Percentiles rank a stretch among this genome's conserved stretches.
Conservation (phyloP, 2,888 invertebrate genomes). For the Serrognathus titanus region DNA sequence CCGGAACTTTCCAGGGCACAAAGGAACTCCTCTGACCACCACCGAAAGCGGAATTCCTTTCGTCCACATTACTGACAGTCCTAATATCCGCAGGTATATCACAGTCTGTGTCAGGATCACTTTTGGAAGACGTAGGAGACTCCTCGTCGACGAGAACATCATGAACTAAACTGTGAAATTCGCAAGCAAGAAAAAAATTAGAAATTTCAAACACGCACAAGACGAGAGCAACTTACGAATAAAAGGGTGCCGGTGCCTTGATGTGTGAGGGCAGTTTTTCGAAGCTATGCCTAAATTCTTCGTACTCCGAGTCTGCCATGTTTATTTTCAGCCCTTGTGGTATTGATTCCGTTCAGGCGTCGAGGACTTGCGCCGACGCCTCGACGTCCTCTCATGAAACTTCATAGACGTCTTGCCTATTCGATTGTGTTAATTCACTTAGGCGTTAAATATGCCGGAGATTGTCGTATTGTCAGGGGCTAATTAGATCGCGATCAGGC, state of each 20-base stretch:
- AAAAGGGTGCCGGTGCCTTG: conserved; percentile 77
- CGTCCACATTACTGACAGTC: conserved; percentile 16
- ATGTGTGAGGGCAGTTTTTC: conserved; percentile 76
- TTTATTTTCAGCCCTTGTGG: conserved; percentile 44
- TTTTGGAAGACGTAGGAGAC: conserved; percentile 75
- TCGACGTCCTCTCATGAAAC: too few relatives aligned
- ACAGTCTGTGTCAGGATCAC: conserved; percentile 60
- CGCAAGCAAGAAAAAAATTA: not conserved
- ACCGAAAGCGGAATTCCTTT: conserved; percentile 8
- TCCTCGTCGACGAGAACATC: conserved; percentile 79
- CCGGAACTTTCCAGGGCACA: conserved; percentile 32
- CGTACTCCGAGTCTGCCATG: conserved; percentile 93
- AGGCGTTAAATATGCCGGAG: conserved; percentile 34
- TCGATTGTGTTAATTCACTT: conserved; percentile 38
- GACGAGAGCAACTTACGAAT: conserved; percentile 73
- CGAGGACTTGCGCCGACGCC: conserved; percentile 6
- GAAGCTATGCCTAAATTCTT: conserved; percentile 86
- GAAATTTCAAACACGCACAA: conserved; percentile 17
- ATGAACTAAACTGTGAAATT: conserved; percentile 68
- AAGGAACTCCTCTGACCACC: conserved; percentile 11
- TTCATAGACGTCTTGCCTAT: conserved; percentile 17
- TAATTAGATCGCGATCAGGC: conserved; percentile 23
- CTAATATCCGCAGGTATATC: conserved; percentile 38
- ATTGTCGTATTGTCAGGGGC: conserved; percentile 21
- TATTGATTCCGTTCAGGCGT: conserved; percentile 20